phyloP scores from a whole-genome alignment of 2,113 vertebrate species.

The Ardeotis arabs region DNA sequence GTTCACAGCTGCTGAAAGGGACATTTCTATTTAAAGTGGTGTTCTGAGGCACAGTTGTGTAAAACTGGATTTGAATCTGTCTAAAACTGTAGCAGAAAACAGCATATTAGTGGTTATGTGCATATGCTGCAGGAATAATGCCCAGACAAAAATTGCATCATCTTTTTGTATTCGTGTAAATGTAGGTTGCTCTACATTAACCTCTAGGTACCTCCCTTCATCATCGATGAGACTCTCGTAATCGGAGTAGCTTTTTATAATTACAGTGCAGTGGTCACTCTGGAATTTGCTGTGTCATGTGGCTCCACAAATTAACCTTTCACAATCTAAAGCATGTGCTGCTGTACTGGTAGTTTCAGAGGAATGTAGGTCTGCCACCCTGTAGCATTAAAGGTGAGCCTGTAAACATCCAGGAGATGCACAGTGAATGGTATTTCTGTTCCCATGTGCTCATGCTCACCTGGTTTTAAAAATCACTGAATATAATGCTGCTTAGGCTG shows the following conservation, averaged over 20 bases:
- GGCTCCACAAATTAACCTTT: not conserved
- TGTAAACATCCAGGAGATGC: not conserved
- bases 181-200: not conserved
- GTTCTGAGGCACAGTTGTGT: not conserved
- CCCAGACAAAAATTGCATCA: not conserved
- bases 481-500: not conserved
- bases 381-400: not conserved
- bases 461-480: not conserved
- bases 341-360: not conserved
- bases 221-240: not conserved
- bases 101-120: not conserved
- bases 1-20: not conserved
- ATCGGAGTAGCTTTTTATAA: not conserved
- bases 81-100: not conserved
- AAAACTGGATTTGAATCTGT: not conserved
- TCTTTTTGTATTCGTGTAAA: not conserved
- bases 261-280: not conserved
- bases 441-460: not conserved
- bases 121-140: not conserved
- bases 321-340: not conserved
- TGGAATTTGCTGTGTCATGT: slow-evolving; percentile 28
- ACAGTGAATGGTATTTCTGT: not conserved
- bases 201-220: not conserved
- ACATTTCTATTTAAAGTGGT: not conserved
- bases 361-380: not conserved